Conservation (phyloP, 2,797 vertebrate genomes). For the Chelonia mydas region DNA sequence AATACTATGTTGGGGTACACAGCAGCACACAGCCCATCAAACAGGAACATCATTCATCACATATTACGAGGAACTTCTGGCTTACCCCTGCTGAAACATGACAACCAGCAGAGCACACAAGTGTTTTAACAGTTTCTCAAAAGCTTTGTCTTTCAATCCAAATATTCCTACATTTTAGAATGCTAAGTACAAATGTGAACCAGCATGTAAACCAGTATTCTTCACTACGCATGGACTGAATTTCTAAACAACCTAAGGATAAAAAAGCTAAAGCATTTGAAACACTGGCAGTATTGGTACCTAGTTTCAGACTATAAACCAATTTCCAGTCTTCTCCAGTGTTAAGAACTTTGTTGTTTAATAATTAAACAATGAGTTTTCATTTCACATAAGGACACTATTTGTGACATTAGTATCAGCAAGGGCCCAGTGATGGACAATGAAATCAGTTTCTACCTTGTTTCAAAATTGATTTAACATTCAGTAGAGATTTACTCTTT, state of each 20-base stretch:
- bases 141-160: background rate
- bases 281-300: background rate
- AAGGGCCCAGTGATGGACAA: constrained; percentile 29
- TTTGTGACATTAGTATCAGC: constrained; percentile 20
- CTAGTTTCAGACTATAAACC: background rate
- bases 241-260: background rate
- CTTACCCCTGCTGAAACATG: background rate
- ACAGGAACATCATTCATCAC: background rate
- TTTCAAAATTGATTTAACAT: constrained; percentile 28
- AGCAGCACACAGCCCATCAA: background rate
- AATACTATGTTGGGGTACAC: background rate
- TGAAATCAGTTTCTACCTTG: background rate
- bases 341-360: constrained; percentile 52
- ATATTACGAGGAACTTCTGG: background rate
- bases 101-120: background rate
- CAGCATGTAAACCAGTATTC: background rate
- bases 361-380: constrained; percentile 60
- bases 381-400: constrained; percentile 54
- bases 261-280: constrained; percentile 22
- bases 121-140: background rate
- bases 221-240: background rate
- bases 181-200: background rate
- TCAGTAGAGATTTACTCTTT: constrained; percentile 18
- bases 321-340: constrained; percentile 35
- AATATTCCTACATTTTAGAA: background rate